These are phyloP conservation scores for Hystrix brachyura DNA, from an alignment of 2,113 vertebrate genomes.

Conservation along the genomic window DNA sequence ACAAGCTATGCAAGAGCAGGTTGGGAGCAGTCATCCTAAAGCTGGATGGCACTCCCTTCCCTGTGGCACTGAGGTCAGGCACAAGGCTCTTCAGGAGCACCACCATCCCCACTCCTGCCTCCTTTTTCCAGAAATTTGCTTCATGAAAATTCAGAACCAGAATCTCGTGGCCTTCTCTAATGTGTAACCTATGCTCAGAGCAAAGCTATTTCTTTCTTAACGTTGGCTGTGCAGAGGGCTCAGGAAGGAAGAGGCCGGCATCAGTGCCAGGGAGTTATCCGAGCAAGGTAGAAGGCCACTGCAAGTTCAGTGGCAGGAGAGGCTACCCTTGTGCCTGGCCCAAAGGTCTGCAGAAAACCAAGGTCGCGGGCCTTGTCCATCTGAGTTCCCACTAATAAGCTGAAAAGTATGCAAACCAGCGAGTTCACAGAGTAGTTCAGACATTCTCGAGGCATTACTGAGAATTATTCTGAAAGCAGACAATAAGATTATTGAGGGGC, in stretches of 20 bases:
- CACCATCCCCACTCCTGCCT: background rate
- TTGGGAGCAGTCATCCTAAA: constrained; percentile 66
- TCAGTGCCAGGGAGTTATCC: background rate
- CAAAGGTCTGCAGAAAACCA: background rate
- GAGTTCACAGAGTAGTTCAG: constrained; percentile 80
- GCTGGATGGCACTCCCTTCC: background rate
- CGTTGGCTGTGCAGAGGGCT: background rate
- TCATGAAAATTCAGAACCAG: constrained; percentile 24
- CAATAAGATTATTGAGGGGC: constrained; percentile 82
- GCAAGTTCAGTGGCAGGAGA: background rate
- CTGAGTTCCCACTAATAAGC: constrained; percentile 64
- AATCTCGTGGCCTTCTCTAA: constrained; percentile 1
- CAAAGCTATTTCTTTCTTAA: constrained; percentile 9
- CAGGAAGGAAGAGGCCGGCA: background rate
- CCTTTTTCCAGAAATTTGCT: background rate
- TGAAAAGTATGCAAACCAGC: constrained; percentile 76
- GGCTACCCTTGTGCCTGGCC: background rate
- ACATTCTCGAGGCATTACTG: constrained; percentile 82
- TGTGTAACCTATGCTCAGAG: background rate
- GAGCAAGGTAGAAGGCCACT: background rate
- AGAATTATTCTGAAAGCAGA: constrained; percentile 81
- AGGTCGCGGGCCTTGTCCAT: constrained; percentile 63
- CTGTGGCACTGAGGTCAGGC: background rate
- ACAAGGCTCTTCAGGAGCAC: background rate
- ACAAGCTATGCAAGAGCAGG: constrained; percentile 55